A percentile compares a stretch with the other conserved stretches of the same genome.
These are phyloP conservation scores for Megalops atlanticus DNA, from an alignment of 2,113 vertebrate genomes.

Conservation along the genomic window DNA sequence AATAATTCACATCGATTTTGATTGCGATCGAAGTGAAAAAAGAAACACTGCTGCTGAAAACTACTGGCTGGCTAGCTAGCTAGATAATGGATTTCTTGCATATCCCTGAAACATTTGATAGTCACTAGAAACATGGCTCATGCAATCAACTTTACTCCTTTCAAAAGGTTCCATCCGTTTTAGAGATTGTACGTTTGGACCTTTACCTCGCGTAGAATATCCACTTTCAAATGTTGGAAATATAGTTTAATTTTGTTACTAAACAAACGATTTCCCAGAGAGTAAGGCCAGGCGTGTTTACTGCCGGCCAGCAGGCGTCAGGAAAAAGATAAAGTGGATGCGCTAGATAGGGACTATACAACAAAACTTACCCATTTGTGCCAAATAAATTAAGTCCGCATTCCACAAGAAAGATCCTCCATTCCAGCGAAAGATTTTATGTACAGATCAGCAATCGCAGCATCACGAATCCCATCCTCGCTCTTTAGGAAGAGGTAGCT, in stretches of 20 bases:
- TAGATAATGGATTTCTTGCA: background rate
- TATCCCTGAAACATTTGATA: background rate
- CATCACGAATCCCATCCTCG: constrained; percentile 42
- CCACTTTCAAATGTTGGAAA: background rate
- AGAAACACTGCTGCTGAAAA: background rate
- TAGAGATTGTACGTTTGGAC: background rate
- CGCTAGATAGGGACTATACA: constrained; percentile 29
- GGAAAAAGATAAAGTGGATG: constrained; percentile 23
- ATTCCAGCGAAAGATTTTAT: constrained; percentile 26
- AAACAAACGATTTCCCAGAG: constrained; percentile 23
- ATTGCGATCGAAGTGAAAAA: background rate
- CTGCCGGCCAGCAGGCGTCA: constrained; percentile 34
- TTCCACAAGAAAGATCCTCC: constrained; percentile 36
- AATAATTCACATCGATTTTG: background rate
- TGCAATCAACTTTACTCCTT: background rate
- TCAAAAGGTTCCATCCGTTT: background rate
- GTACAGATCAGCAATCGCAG: background rate
- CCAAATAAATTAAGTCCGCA: constrained; percentile 12
- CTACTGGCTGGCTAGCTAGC: background rate
- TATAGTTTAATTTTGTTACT: constrained; percentile 10
- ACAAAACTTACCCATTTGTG: constrained; percentile 43
- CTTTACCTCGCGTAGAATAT: background rate
- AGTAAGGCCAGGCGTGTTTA: constrained; percentile 45
- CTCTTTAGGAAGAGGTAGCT: constrained; percentile 19
- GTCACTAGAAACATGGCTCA: constrained; percentile 3